Evolutionary conservation across 2,797 vertebrate genomes (phyloP).

Genomic region (Bovichtus variegatus): DNA sequence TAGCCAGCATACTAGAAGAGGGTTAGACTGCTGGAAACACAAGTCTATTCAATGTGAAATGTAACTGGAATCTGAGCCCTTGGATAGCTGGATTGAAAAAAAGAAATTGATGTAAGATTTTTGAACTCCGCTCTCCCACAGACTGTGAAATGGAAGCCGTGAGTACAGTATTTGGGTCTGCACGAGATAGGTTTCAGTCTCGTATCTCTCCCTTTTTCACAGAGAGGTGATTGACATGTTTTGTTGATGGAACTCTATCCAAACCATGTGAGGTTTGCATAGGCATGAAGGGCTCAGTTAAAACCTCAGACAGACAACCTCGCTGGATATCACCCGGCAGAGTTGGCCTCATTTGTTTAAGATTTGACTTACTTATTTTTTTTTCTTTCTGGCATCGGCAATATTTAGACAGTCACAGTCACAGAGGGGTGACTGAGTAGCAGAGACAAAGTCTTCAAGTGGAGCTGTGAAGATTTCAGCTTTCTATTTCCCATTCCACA

Average conservation of each 20-base stretch:
- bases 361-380: conserved; percentile 34
- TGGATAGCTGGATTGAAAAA: conserved; percentile 65
- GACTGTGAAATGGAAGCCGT: conserved; percentile 76
- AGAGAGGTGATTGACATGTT: conserved; percentile 76
- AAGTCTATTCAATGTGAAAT: conserved; percentile 81
- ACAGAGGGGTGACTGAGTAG: conserved; percentile 25
- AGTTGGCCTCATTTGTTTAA: conserved; percentile 60
- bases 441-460: conserved; percentile 29
- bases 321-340: conserved; percentile 37
- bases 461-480: conserved; percentile 6
- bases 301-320: conserved; percentile 47
- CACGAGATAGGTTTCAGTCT: conserved; percentile 70
- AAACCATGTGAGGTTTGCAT: conserved; percentile 74
- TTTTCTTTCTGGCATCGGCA: conserved; percentile 29
- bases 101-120: conserved; percentile 70
- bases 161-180: conserved; percentile 72
- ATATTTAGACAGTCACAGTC: conserved; percentile 59
- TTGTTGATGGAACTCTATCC: conserved; percentile 75
- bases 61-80: conserved; percentile 77
- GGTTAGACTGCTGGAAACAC: conserved; percentile 75
- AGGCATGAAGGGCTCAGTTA: conserved; percentile 68
- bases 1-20: conserved; percentile 74
- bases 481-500: background rate
- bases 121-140: conserved; percentile 67
- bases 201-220: conserved; percentile 62